Evolutionary conservation across 1,140 invertebrate species (phyloP).

Genomic region (Neodiprion virginianus): DNA sequence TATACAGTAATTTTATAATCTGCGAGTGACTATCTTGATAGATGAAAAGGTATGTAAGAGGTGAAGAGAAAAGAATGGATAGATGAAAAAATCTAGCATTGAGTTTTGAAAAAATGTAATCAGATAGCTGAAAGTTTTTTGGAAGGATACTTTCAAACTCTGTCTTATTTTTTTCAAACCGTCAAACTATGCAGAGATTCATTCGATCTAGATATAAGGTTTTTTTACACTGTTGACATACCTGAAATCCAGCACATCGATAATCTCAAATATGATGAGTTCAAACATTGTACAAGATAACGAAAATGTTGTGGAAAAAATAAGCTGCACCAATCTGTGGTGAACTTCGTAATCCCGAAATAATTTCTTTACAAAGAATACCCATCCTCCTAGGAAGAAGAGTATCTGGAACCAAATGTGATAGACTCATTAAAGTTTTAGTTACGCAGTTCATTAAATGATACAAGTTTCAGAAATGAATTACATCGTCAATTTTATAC

Average conservation of each 20-base stretch:
- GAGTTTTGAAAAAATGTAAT: too few species aligned
- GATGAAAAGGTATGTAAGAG: too few species aligned
- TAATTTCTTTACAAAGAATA: slow-evolving; percentile 98
- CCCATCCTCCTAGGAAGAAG: slow-evolving; percentile 97
- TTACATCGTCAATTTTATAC: not conserved
- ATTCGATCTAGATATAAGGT: too few species aligned
- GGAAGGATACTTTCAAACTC: too few species aligned
- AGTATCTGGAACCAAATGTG: slow-evolving; percentile 74
- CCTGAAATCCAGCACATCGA: slow-evolving; percentile 88
- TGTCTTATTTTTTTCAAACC: too few species aligned
- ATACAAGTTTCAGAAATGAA: slow-evolving; percentile 31
- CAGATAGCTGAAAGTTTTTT: too few species aligned
- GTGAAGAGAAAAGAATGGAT: too few species aligned
- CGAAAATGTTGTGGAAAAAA: slow-evolving; percentile 97
- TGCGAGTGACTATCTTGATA: not conserved
- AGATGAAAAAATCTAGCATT: too few species aligned
- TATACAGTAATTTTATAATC: slow-evolving; percentile 13
- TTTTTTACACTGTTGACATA: slow-evolving; percentile 50
- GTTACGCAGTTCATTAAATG: too few species aligned
- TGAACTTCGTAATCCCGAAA: slow-evolving; percentile 99
- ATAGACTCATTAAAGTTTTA: not conserved
- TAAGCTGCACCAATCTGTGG: slow-evolving; percentile 91
- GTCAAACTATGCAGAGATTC: too few species aligned
- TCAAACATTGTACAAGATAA: slow-evolving; percentile 99
- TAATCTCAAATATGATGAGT: slow-evolving; percentile 99